These are phyloP conservation scores for Halocynthia aurantium DNA, from an alignment of 23 tunicate species.

Conservation along the genomic window DNA sequence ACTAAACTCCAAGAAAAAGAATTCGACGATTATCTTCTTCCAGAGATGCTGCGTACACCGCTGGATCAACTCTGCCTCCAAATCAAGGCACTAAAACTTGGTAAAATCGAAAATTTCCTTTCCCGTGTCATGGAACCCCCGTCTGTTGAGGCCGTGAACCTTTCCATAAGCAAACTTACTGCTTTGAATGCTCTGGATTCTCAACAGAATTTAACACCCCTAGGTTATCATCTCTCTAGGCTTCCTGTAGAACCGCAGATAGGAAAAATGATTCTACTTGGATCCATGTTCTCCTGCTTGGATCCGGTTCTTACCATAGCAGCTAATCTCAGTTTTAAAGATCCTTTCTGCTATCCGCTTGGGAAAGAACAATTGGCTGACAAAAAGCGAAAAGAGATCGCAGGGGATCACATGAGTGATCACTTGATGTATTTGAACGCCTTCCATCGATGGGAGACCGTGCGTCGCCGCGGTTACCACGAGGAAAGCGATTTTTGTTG, in stretches of 20 bases:
- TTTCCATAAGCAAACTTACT: slow-evolving; percentile 59
- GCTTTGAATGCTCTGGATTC: slow-evolving; percentile 58
- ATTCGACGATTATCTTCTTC: slow-evolving; percentile 48
- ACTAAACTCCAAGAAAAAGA: slow-evolving; percentile 53
- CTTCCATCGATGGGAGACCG: slow-evolving; percentile 44
- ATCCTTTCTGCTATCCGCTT: slow-evolving; percentile 70
- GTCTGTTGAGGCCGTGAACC: slow-evolving; percentile 34
- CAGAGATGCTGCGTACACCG: slow-evolving; percentile 79
- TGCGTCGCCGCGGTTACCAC: not conserved
- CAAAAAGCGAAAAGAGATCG: slow-evolving; percentile 21
- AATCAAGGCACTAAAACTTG: slow-evolving; percentile 52
- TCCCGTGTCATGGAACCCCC: slow-evolving; percentile 54
- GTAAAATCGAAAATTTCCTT: slow-evolving; percentile 50
- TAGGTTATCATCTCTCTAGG: slow-evolving; percentile 73
- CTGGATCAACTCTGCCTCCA: slow-evolving; percentile 81
- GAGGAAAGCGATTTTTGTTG: slow-evolving; percentile 49
- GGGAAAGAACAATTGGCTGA: slow-evolving; percentile 73
- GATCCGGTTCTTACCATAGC: slow-evolving; percentile 77
- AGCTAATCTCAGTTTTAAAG: slow-evolving; percentile 75
- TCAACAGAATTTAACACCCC: slow-evolving; percentile 48
- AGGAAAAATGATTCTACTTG: slow-evolving; percentile 76
- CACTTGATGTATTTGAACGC: slow-evolving; percentile 68
- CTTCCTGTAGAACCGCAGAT: slow-evolving; percentile 86
- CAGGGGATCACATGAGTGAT: slow-evolving; percentile 55
- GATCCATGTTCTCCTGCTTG: slow-evolving; percentile 61